Evolutionary conservation across 1,140 invertebrate species (phyloP).

Genomic region (Solenopsis fugax): DNA sequence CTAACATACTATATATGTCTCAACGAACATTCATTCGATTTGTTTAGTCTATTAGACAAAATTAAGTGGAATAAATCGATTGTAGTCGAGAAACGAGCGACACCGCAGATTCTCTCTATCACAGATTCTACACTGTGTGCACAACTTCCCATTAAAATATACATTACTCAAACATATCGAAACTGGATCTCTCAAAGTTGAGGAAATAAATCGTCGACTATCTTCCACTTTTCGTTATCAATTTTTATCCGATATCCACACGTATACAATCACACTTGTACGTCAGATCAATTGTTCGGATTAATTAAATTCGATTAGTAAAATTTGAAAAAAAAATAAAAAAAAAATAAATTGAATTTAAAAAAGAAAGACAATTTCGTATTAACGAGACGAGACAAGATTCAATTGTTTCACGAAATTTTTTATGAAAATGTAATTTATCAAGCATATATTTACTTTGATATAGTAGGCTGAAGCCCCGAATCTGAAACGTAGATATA

Average conservation of each 20-base stretch:
- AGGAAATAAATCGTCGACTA: background rate
- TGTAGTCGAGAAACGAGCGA: background rate
- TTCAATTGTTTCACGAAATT: background rate
- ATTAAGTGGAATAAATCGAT: no score
- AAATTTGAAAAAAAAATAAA: background rate
- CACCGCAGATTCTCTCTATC: constrained; percentile 28
- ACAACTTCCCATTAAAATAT: background rate
- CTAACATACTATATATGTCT: constrained; percentile 16
- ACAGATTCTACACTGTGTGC: background rate
- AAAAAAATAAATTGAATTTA: background rate
- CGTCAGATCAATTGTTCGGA: background rate
- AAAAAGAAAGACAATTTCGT: background rate
- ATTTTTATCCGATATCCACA: constrained; percentile 5
- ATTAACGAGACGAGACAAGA: background rate
- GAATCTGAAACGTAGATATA: background rate
- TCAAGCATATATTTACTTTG: background rate
- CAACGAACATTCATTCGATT: constrained; percentile 54
- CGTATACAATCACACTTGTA: background rate
- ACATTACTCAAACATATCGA: background rate
- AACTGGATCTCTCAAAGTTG: background rate
- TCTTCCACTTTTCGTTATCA: background rate
- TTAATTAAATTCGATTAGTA: background rate
- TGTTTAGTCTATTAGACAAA: constrained; percentile 32
- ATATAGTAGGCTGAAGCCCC: background rate
- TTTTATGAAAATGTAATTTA: constrained; percentile 7